Evolutionary conservation across 1,140 invertebrate species (phyloP).

Genomic region (Drosophila funebris): DNA sequence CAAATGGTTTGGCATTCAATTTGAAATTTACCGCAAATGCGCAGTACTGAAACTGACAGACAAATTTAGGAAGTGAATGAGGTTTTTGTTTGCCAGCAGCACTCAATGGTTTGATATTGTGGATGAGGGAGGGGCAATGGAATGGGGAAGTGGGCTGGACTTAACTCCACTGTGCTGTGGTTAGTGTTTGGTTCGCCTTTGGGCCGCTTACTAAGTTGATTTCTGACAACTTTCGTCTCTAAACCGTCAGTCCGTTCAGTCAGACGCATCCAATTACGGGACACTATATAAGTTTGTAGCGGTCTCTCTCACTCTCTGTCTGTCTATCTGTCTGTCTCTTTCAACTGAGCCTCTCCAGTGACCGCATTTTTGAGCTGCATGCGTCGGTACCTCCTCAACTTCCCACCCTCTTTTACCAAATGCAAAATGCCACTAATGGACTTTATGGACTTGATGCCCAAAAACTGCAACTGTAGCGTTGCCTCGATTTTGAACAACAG

Average conservation of each 20-base stretch:
- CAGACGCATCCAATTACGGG: constrained; percentile 57
- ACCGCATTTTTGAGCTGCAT: constrained; percentile 58
- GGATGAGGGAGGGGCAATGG: too few species aligned
- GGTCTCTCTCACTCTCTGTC: not conserved
- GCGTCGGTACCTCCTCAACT: constrained; percentile 4
- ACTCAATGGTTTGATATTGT: not conserved
- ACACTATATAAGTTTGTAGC: constrained; percentile 36
- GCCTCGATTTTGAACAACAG: constrained; percentile 19
- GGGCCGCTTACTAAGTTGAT: constrained; percentile 33
- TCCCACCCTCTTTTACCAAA: constrained; percentile 22
- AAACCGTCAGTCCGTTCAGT: constrained; percentile 26
- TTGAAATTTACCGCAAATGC: constrained; percentile 20
- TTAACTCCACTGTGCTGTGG: not conserved
- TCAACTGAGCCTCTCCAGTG: constrained; percentile 4
- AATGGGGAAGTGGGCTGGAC: not conserved
- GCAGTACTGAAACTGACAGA: not conserved
- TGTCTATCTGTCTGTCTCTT: not conserved
- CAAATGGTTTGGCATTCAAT: constrained; percentile 11
- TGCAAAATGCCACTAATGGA: constrained; percentile 76
- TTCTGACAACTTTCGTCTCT: constrained; percentile 49
- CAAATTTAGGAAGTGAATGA: not conserved
- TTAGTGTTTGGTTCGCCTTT: not conserved
- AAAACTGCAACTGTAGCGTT: constrained; percentile 29
- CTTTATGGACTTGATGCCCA: constrained; percentile 62
- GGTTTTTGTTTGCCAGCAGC: constrained; percentile 6